Conservation (phyloP, 2,113 vertebrate genomes). For the Nestor notabilis region DNA sequence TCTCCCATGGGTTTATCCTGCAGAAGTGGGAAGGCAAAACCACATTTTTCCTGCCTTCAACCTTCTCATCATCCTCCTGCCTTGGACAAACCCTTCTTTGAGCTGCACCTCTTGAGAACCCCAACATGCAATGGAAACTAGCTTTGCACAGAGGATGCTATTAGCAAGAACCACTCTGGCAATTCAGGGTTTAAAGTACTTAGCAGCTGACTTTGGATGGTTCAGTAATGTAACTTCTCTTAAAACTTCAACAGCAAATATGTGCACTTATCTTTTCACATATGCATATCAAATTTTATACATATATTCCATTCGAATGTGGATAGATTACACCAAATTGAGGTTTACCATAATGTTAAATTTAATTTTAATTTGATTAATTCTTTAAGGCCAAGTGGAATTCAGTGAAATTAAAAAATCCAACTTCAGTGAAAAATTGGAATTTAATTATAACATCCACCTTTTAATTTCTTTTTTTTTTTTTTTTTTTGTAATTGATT, state of each 20-base stretch:
- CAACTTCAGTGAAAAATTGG: not conserved
- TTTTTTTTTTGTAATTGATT: not conserved
- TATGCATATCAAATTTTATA: not conserved
- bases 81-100: not conserved
- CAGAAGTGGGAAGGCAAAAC: not conserved
- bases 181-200: not conserved
- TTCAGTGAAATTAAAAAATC: not conserved
- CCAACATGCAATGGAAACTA: not conserved
- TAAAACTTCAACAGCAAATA: slow-evolving; percentile 8
- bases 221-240: not conserved
- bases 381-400: slow-evolving; percentile 15
- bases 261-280: not conserved
- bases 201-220: not conserved
- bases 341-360: slow-evolving; percentile 1
- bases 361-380: slow-evolving; percentile 9
- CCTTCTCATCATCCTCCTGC: not conserved
- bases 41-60: not conserved
- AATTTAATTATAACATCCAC: slow-evolving; percentile 7
- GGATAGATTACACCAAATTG: not conserved
- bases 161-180: not conserved
- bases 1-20: not conserved
- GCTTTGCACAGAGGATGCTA: not conserved
- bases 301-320: not conserved
- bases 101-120: not conserved
- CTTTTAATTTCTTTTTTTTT: not conserved